Evolutionary conservation across 92 coral and sea anemone genomes (phyloP), one percentile per base, ranked within the genome.

Genomic region (Parazoanthus swiftii): DNA sequence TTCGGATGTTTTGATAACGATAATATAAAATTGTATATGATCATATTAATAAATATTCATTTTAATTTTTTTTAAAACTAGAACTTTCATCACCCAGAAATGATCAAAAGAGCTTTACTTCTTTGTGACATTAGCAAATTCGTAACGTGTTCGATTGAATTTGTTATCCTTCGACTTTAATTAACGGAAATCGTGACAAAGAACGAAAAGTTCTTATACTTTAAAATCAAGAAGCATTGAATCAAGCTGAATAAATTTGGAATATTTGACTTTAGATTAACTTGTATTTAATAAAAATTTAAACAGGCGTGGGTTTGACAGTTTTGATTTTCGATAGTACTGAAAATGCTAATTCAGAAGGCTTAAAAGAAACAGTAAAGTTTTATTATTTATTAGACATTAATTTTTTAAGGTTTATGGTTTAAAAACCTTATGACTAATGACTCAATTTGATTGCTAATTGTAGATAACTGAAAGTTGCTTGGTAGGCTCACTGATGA

Each of bases 251-350:
- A 63, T 8, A 11, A 46, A 58, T 21, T 38, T 59, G 15, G 43
- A 81, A 81, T 33, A 81, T 18, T 81, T 29, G 33, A 29, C 23
- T 46, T 81, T 81, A 33, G 20, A 76, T 77, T 77, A 44, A 77
- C 25, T 21, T 42, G 58, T 2, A 42, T 21, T 56, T 59, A 38
- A 59, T 81, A 14, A 81, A 56, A 59, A 1, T n/a, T 81, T 36
- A 58, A 81, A 81, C 74, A 81, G 46, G 48, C 73, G 85, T 80
- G 85, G 85, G 85, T 36, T 33, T 56, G 42, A 80, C 51, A 80
- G 16, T 8, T 54, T 54, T 54, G 59, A 15, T 13, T 54, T 54
- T 54, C 9, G 2, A 10, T 3, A 51, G 81, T 46, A 10, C 59
- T 14, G 20, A 54, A 54, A 54, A 54, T 54, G 79, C 29, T 75